Conservation (phyloP, 2,888 invertebrate genomes). For the Brachypalpus laphriformis region DNA sequence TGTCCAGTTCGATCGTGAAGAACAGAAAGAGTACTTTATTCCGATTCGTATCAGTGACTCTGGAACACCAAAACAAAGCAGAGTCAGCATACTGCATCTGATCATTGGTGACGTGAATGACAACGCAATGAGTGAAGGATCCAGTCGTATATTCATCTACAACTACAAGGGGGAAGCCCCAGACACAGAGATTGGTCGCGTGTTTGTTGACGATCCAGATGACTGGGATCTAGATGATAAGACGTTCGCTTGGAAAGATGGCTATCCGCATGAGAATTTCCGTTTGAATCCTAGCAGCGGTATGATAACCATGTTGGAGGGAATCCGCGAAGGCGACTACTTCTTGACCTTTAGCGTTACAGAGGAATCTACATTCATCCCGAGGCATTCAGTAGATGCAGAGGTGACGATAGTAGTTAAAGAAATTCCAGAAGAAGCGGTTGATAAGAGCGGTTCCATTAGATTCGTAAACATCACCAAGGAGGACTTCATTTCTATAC, state of each 20-base stretch:
- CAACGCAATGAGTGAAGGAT: conserved; percentile 93
- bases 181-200: conserved; percentile 92
- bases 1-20: conserved; percentile 93
- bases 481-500: conserved; percentile 91
- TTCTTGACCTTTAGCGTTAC: conserved; percentile 89
- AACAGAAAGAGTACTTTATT: conserved; percentile 92
- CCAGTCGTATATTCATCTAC: conserved; percentile 96
- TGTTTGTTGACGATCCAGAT: conserved; percentile 95
- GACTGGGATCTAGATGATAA: conserved; percentile 99
- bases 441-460: conserved; percentile 95
- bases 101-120: conserved; percentile 98
- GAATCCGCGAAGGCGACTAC: conserved; percentile 90
- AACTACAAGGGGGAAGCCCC: conserved; percentile 94
- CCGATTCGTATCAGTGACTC: conserved; percentile 95
- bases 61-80: conserved; percentile 89
- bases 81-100: conserved; percentile 92
- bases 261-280: conserved; percentile 86
- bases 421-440: conserved; percentile 95
- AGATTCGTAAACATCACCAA: conserved; percentile 91
- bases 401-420: conserved; percentile 94
- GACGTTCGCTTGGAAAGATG: conserved; percentile 88
- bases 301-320: conserved; percentile 93
- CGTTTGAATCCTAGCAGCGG: conserved; percentile 90
- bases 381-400: conserved; percentile 89
- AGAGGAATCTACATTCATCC: conserved; percentile 86